A percentile compares a stretch with the other conserved stretches of the same genome.
Evolutionary conservation across 1,140 invertebrate genomes (phyloP).

Genomic region (Dendroctonus valens): DNA sequence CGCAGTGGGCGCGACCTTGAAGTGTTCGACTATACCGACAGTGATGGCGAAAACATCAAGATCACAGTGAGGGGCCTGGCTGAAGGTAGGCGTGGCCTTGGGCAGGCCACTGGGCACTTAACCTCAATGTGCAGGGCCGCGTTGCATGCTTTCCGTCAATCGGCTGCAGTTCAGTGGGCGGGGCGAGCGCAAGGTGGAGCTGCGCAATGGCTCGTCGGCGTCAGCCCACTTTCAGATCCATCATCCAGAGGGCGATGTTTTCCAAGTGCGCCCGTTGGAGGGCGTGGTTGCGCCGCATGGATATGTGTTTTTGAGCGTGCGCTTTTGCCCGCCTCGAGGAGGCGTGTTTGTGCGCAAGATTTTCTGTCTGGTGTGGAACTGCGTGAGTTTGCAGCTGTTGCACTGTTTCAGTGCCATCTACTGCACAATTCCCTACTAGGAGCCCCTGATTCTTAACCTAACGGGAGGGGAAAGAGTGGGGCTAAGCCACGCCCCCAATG

Average conservation of each 20-base stretch:
- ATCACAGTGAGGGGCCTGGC: constrained; percentile 32
- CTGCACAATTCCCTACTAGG: constrained; percentile 12
- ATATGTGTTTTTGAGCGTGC: constrained; percentile 28
- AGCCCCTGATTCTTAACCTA: constrained; percentile 31
- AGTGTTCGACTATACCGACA: constrained; percentile 33
- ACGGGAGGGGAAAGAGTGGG: constrained; percentile 14
- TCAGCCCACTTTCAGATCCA: constrained; percentile 21
- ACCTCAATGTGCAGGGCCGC: constrained; percentile 23
- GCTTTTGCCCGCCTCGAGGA: constrained; percentile 30
- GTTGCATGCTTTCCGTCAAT: constrained; percentile 27
- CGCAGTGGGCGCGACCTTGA: constrained; percentile 29
- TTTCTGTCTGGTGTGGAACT: constrained; percentile 33
- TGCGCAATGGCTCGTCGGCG: constrained; percentile 18
- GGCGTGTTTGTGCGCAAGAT: constrained; percentile 34
- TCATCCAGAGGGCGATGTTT: constrained; percentile 7
- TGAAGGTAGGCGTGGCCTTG: constrained; percentile 22
- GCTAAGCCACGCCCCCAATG: no score
- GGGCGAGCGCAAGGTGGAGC: constrained; percentile 24
- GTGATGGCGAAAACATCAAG: constrained; percentile 18
- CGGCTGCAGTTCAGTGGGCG: constrained; percentile 19
- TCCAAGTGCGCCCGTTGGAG: constrained; percentile 17
- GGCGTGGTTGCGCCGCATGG: constrained; percentile 12
- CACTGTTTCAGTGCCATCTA: neutral
- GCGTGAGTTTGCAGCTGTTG: constrained; percentile 30
- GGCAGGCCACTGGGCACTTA: neutral